Conservation (phyloP, 2,113 vertebrate species). For the Catharus fuscescens region DNA sequence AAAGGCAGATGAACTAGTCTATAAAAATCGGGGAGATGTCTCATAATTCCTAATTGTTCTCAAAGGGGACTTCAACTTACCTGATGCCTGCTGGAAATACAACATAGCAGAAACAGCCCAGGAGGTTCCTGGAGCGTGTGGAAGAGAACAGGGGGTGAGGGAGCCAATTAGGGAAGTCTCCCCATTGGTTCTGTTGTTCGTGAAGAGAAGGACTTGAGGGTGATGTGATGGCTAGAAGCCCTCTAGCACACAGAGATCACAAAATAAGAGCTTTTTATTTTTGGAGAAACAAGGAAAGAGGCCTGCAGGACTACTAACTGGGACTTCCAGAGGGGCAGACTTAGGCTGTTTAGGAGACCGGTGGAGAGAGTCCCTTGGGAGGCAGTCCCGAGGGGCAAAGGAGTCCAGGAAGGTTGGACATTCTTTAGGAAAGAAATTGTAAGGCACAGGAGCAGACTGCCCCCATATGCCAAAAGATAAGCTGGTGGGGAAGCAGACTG, state of each 20-base stretch:
- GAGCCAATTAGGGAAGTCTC: neutral
- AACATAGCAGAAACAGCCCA: neutral
- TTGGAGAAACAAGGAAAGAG: neutral
- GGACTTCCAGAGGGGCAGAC: neutral
- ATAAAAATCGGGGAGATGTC: neutral
- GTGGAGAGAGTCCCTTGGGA: neutral
- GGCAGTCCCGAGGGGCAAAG: neutral
- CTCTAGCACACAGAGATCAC: neutral
- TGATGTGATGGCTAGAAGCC: neutral
- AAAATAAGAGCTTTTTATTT: neutral
- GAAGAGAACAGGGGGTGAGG: neutral
- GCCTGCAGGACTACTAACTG: neutral
- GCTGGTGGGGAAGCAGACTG: neutral
- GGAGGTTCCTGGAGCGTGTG: neutral
- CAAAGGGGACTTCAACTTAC: neutral
- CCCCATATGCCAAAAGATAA: neutral
- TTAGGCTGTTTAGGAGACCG: neutral
- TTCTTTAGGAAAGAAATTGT: neutral
- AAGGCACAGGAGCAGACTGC: neutral
- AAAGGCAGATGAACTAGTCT: neutral
- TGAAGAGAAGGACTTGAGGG: neutral
- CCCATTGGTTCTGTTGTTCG: neutral
- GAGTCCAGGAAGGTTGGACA: neutral
- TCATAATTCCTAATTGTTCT: neutral
- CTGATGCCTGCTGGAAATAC: neutral